phyloP scores from a whole-genome alignment of 2,113 vertebrate genomes.

The Egretta garzetta region DNA sequence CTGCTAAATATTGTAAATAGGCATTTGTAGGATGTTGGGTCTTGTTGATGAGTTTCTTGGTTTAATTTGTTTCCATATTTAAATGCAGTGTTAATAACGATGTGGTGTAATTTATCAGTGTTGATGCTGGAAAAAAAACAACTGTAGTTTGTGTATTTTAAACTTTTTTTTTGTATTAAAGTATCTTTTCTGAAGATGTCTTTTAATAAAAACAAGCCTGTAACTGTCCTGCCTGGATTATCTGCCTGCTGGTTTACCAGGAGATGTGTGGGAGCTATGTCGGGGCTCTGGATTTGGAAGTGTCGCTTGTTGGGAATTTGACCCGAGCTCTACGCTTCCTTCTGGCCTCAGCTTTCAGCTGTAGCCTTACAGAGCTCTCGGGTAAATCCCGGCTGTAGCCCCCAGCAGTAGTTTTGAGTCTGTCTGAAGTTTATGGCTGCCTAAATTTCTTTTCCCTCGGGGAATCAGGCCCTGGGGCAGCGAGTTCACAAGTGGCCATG shows the following conservation, averaged over 20 bases:
- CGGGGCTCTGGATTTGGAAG: background rate
- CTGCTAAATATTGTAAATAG: constrained; percentile 62
- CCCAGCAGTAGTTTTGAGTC: background rate
- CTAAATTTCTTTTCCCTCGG: background rate
- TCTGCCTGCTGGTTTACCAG: background rate
- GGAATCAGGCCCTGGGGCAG: background rate
- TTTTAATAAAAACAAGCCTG: constrained; percentile 59
- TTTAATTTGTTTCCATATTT: constrained; percentile 52
- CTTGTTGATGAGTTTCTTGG: background rate
- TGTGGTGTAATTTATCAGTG: constrained; percentile 65
- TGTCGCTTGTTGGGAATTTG: background rate
- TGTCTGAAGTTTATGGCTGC: background rate
- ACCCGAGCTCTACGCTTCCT: background rate
- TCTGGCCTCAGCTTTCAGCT: background rate
- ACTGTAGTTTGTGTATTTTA: constrained; percentile 38
- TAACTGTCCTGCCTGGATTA: background rate
- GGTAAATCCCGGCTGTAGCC: background rate
- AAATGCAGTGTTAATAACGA: constrained; percentile 31
- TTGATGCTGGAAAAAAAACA: background rate
- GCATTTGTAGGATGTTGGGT: constrained; percentile 11
- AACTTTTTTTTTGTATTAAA: constrained; percentile 46
- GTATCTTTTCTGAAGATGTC: constrained; percentile 48
- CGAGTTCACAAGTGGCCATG: background rate
- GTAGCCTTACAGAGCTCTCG: rapidly evolving
- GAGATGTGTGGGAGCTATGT: background rate